Evolutionary conservation across 1,140 invertebrate genomes (phyloP), one percentile per base, ranked within the genome.

Genomic region (Drosophila busckii): DNA sequence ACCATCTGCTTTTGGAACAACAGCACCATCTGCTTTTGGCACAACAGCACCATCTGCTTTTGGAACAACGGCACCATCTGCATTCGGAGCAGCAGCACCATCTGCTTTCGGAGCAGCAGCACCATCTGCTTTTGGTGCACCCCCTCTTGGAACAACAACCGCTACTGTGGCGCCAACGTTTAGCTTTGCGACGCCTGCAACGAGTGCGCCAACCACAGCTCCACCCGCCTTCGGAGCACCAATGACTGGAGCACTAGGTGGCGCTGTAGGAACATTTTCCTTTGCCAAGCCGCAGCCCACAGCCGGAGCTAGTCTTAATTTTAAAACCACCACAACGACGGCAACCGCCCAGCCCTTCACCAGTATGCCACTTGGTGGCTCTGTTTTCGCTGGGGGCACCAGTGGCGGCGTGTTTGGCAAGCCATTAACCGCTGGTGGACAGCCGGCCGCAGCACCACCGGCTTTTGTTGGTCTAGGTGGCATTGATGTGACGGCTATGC

Each of bases 391-490:
- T 0, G 19, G 56, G 2, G 28, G 29, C 10, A 20, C 17, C 23
- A 19, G 53, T 15, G 64, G 67, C 16, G 45, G 66, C 35, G 78
- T 89, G 26, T 88, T 89, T 61, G 88, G 87, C 28, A 67, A 83
- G 34, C 87, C 61, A 3, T 22, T 50, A 10, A 55, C 62, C 8
- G 46, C 60, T 22, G 40, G 56, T 2, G 41, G 31, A 2, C 71
- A 65, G 22, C 22, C 78, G 1, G 40, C 76, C 2, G 37, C 78
- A 44, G 59, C 71, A 12, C 40, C 69, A 13, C 46, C 86, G 0
- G 28, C 59, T 4, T 87, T 86, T 41, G 78, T 90, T 2, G 93
- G 93, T 4, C 85, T 94, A 2, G 93, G 93, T 3, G 93, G 92
- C 8, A 85, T 93, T 20, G 91, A 87, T 70, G 71, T 92, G 61